Evolutionary conservation across 1,140 invertebrate genomes (phyloP), one percentile per base, ranked within the genome.

Genomic region (Ganaspis sp.): DNA sequence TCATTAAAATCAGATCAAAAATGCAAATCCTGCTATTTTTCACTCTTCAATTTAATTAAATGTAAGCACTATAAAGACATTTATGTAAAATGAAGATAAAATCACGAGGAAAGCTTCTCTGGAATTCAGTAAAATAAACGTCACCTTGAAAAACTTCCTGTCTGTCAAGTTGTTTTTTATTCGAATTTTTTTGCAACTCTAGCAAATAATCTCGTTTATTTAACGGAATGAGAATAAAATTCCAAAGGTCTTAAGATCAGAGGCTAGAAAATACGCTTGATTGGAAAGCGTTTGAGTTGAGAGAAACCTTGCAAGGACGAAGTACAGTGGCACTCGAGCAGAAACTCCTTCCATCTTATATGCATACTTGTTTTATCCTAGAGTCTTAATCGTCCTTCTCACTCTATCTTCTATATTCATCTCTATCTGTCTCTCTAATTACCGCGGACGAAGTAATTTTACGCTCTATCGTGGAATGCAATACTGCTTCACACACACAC

Each of bases 381-480:
- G 42, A 74, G 23, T 70, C 72, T 80, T 73, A 74, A 79, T 74
- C 71, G 71, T 75, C 73, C 80, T 73, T 69, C 42, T 34, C 53
- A 19, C 74, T 54, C 34, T 17, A 11, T 15, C 37, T 29, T 42
- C 69, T 49, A 69, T 49, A 17, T 45, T 12, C 9, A 11, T 38
- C 54, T 37, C 37, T 54, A 26, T 73, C 78, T 82, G 53, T 49
- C 42, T 72, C 42, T 49, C 70, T 45, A 45, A 40, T 45, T 42
- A 42, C 34, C 69, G 23, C 69, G 11, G 34, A n/a, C 34, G 73
- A 54, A 76, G 75, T 42, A 70, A 38, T 21, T 54, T 74, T 72
- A 79, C 79, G 69, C 78, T 81, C 76, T 74, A 74, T 40, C 17
- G 15, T 73, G 58, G 42, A 82, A 69, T 69, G 21, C 38, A 21